Conservation (phyloP, 2,888 invertebrate genomes). For the Habroteleia sp. region DNA sequence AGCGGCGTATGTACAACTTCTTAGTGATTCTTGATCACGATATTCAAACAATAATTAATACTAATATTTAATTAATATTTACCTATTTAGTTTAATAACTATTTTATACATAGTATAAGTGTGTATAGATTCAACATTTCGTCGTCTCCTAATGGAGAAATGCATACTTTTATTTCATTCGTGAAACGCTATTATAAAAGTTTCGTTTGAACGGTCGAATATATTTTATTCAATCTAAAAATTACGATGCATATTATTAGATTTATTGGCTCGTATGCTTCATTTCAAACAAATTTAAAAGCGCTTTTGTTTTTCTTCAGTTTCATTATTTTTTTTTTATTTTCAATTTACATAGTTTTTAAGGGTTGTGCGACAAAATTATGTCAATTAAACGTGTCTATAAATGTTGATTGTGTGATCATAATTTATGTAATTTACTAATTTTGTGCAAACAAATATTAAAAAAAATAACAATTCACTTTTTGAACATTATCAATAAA, state of each 20-base stretch:
- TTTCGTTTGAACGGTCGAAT: constrained; percentile 37
- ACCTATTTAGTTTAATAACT: constrained; percentile 60
- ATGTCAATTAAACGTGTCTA: too few relatives aligned
- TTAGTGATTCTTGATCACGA: constrained; percentile 52
- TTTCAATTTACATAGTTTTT: not conserved
- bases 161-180: constrained; percentile 52
- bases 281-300: constrained; percentile 21
- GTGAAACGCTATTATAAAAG: constrained; percentile 54
- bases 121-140: constrained; percentile 51
- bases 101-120: constrained; percentile 68
- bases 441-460: not conserved
- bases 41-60: constrained; percentile 59
- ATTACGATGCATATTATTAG: constrained; percentile 36
- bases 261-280: constrained; percentile 41
- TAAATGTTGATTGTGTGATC: too few relatives aligned
- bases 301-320: constrained; percentile 21
- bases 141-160: constrained; percentile 57
- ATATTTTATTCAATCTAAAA: constrained; percentile 38
- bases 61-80: constrained; percentile 54
- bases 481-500: not conserved
- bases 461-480: not conserved
- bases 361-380: constrained; percentile 21
- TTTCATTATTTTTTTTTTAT: too few relatives aligned
- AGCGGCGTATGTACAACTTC: constrained; percentile 60
- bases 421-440: too few relatives aligned